phyloP scores from a whole-genome alignment of 2,113 vertebrate genomes.

The Steatornis caripensis region DNA sequence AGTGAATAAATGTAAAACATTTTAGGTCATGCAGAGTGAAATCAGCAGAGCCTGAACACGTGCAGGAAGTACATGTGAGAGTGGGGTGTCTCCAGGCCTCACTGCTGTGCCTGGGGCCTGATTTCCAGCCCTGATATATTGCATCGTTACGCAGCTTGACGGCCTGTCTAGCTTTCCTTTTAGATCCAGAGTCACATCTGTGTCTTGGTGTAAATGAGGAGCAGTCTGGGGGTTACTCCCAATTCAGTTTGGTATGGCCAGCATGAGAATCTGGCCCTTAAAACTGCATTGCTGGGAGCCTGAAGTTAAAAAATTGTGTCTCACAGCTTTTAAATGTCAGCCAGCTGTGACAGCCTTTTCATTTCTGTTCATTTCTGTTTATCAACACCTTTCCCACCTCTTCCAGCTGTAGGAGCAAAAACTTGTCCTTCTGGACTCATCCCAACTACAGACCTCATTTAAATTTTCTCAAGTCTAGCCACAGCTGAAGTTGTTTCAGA shows the following conservation, averaged over 20 bases:
- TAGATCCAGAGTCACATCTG: background rate
- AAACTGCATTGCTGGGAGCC: background rate
- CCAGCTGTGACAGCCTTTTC: background rate
- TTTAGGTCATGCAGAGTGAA: background rate
- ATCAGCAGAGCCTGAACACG: background rate
- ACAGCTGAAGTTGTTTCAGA: background rate
- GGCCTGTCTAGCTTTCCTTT: background rate
- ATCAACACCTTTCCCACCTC: background rate
- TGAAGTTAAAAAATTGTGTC: background rate
- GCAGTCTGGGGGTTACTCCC: background rate
- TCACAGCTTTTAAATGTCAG: background rate
- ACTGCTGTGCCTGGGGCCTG: background rate
- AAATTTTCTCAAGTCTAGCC: background rate
- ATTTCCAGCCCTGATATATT: background rate
- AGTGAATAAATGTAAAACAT: background rate
- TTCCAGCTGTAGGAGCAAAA: background rate
- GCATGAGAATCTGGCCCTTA: background rate
- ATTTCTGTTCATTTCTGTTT: slow-evolving; percentile 21
- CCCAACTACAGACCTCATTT: background rate
- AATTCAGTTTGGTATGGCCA: background rate
- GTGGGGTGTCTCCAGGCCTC: background rate
- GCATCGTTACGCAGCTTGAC: background rate
- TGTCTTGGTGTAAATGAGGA: background rate
- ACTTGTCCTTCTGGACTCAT: background rate
- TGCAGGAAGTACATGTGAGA: background rate